Evolutionary conservation across 2,797 vertebrate species (phyloP).

Genomic region (Pelodytes ibericus): DNA sequence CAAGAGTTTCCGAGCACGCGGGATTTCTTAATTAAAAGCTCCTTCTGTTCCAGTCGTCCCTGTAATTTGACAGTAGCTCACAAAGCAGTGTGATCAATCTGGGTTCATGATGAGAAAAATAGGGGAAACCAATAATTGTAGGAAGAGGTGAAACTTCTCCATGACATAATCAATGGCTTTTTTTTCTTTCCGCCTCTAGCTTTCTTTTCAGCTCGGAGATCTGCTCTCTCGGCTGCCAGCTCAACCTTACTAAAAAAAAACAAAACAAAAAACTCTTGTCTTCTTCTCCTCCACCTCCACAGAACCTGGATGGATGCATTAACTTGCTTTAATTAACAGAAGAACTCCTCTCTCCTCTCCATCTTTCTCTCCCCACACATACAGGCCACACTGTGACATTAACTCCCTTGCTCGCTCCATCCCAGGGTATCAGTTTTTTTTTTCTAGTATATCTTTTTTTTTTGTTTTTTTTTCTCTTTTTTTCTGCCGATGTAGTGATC

Average conservation of each 20-base stretch:
- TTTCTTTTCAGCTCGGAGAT: slow-evolving; percentile 38
- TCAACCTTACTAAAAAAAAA: slow-evolving; percentile 59
- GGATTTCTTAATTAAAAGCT: slow-evolving; percentile 16
- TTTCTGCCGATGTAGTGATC: slow-evolving; percentile 95
- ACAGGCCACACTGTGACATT: slow-evolving; percentile 42
- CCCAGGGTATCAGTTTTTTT: slow-evolving; percentile 69
- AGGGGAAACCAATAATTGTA: slow-evolving; percentile 30
- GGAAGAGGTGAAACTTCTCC: slow-evolving; percentile 35
- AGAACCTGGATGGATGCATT: slow-evolving; percentile 42
- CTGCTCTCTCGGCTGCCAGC: slow-evolving; percentile 37
- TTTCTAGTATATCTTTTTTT: slow-evolving; percentile 84
- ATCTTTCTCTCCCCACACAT: slow-evolving; percentile 46
- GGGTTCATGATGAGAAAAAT: slow-evolving; percentile 28
- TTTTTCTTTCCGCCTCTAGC: slow-evolving; percentile 58
- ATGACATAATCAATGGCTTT: slow-evolving; percentile 53
- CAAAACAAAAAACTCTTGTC: slow-evolving; percentile 49
- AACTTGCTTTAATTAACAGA: slow-evolving; percentile 35
- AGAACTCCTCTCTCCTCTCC: slow-evolving; percentile 52
- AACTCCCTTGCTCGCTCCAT: slow-evolving; percentile 49
- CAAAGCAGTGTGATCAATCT: slow-evolving; percentile 28
- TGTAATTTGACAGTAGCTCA: background rate
- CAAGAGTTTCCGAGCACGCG: background rate
- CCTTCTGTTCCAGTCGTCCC: background rate
- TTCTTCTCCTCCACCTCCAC: slow-evolving; percentile 46
- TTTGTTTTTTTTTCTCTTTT: slow-evolving; percentile 90